Evolutionary conservation across 1,140 invertebrate species (phyloP).

Genomic region (Ostrea edulis): DNA sequence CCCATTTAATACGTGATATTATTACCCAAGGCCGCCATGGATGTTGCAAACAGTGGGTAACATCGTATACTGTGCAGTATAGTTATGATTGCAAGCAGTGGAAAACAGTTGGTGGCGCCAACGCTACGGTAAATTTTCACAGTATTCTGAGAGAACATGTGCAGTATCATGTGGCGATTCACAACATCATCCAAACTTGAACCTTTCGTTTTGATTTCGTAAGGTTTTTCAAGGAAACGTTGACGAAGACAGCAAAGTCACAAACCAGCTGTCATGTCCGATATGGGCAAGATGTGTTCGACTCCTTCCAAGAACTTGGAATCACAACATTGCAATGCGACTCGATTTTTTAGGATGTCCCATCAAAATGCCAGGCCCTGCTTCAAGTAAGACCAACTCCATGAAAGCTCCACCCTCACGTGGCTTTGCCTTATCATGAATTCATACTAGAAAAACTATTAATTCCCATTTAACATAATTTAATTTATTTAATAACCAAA

Average conservation of each 20-base stretch:
- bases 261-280: constrained; percentile 43
- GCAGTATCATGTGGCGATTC: background rate
- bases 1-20: constrained; percentile 41
- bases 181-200: no score
- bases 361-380: constrained; percentile 19
- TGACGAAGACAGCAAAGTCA: constrained; percentile 48
- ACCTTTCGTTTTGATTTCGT: background rate
- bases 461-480: no score
- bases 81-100: constrained; percentile 52
- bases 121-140: constrained; percentile 40
- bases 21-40: constrained; percentile 48
- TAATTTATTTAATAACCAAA: no score
- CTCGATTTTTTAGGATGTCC: constrained; percentile 55
- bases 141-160: background rate
- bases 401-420: background rate
- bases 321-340: constrained; percentile 52
- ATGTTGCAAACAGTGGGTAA: constrained; percentile 51
- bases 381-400: background rate
- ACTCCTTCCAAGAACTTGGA: constrained; percentile 48
- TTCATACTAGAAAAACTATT: no score
- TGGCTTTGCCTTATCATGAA: no score
- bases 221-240: constrained; percentile 51
- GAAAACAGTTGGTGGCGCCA: constrained; percentile 29
- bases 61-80: constrained; percentile 37
- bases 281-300: constrained; percentile 54